Evolutionary conservation across 2,888 invertebrate genomes (phyloP).

Genomic region (Endomychus coccineus): DNA sequence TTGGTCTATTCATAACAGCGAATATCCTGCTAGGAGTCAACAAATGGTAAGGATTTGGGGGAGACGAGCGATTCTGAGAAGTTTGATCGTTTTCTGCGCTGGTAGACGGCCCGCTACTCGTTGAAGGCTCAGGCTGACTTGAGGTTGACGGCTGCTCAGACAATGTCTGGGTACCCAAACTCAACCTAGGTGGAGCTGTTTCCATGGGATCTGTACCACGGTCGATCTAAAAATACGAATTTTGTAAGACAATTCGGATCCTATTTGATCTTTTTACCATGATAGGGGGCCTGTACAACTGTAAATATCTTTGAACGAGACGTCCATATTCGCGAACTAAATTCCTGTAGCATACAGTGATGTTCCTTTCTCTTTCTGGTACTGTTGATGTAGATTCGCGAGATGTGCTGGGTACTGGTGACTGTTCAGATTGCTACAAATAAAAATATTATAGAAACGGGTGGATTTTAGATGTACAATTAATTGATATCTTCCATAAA

Average conservation of each 20-base stretch:
- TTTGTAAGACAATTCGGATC: neutral
- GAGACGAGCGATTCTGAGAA: neutral
- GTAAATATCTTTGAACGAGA: constrained; percentile 46
- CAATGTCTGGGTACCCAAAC: too few species aligned
- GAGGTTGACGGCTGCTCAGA: too few species aligned
- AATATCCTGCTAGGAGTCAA: constrained; percentile 31
- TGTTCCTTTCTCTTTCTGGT: constrained; percentile 44
- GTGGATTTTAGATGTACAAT: too few species aligned
- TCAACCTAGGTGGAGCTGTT: too few species aligned
- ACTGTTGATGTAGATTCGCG: constrained; percentile 33
- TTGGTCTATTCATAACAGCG: constrained; percentile 25
- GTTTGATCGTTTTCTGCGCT: neutral
- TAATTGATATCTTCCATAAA: too few species aligned
- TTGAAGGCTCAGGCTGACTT: neutral
- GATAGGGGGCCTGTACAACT: constrained; percentile 43
- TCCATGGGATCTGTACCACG: constrained; percentile 67
- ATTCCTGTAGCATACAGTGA: constrained; percentile 45
- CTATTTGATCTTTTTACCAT: constrained; percentile 35
- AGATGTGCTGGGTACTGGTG: constrained; percentile 1
- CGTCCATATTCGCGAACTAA: constrained; percentile 48
- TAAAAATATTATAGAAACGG: too few species aligned
- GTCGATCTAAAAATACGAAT: constrained; percentile 48
- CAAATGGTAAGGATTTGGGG: constrained; percentile 11
- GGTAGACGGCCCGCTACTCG: neutral
- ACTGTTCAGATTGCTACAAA: neutral